Percentiles rank a stretch among this genome's conserved stretches.
Evolutionary conservation across 2,888 invertebrate genomes (phyloP).

Genomic region (Morpho helenor): DNA sequence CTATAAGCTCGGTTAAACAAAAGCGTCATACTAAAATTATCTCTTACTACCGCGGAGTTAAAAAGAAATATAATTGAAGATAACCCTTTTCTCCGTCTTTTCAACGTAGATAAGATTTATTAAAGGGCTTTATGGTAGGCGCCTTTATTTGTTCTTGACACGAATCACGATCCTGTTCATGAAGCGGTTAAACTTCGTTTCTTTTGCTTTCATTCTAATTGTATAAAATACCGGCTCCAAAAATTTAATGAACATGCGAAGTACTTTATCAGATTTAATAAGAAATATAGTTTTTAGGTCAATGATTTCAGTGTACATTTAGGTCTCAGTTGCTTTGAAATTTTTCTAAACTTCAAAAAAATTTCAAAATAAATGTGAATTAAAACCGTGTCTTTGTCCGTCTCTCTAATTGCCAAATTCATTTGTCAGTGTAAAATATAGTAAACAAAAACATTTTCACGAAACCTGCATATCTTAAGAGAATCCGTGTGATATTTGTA

Average conservation of each 20-base stretch:
- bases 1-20: background rate
- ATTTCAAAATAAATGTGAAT: too few species aligned
- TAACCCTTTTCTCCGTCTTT: conserved; percentile 49
- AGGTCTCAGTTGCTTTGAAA: background rate
- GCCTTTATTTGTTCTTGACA: conserved; percentile 67
- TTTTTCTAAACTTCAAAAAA: too few species aligned
- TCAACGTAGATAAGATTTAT: conserved; percentile 49
- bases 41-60: background rate
- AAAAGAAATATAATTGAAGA: conserved; percentile 44
- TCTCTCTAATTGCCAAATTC: too few species aligned
- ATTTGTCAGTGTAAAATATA: too few species aligned
- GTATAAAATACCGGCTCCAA: background rate
- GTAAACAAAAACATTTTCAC: too few species aligned
- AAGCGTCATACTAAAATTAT: background rate
- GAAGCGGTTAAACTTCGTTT: conserved; percentile 17
- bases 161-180: conserved; percentile 43
- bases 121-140: conserved; percentile 43
- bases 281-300: conserved; percentile 17
- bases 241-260: conserved; percentile 12
- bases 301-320: conserved; percentile 5
- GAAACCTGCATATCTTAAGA: too few species aligned
- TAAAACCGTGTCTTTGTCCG: too few species aligned
- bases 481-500: too few species aligned
- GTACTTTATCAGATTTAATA: conserved; percentile 5
- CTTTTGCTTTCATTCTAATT: conserved; percentile 11